Evolutionary conservation across 2,888 invertebrate genomes (phyloP).

Genomic region (Halocaridina rubra): DNA sequence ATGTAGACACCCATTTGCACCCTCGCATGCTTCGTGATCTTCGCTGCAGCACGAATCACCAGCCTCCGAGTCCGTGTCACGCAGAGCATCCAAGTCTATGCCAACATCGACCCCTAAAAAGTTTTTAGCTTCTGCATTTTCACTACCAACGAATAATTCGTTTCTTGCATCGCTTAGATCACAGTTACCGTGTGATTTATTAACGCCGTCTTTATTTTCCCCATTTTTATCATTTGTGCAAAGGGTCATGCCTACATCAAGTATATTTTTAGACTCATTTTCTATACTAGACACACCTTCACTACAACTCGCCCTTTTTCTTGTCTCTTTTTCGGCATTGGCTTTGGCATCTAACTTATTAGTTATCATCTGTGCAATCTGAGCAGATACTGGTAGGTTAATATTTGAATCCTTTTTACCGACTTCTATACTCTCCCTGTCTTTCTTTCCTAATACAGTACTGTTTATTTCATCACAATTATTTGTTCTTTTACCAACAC

Average conservation of each 20-base stretch:
- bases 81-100: not conserved
- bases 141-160: not conserved
- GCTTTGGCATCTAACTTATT: no score
- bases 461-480: not conserved
- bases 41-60: conserved; percentile 45
- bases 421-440: no score
- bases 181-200: not conserved
- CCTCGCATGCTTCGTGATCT: conserved; percentile 36
- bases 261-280: no score
- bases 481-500: not conserved
- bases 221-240: not conserved
- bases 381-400: no score
- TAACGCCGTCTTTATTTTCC: not conserved
- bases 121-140: not conserved
- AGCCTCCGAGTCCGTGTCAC: conserved; percentile 43
- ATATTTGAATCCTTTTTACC: no score
- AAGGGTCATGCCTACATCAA: no score
- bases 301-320: no score
- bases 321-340: no score
- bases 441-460: not conserved
- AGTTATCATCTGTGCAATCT: no score
- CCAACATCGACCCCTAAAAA: not conserved
- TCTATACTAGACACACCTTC: no score
- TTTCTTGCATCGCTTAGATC: not conserved
- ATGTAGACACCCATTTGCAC: conserved; percentile 34